Percentiles rank a stretch among this genome's conserved stretches.
Evolutionary conservation across 2,113 vertebrate species (phyloP).

Genomic region (Ascaphus truei): DNA sequence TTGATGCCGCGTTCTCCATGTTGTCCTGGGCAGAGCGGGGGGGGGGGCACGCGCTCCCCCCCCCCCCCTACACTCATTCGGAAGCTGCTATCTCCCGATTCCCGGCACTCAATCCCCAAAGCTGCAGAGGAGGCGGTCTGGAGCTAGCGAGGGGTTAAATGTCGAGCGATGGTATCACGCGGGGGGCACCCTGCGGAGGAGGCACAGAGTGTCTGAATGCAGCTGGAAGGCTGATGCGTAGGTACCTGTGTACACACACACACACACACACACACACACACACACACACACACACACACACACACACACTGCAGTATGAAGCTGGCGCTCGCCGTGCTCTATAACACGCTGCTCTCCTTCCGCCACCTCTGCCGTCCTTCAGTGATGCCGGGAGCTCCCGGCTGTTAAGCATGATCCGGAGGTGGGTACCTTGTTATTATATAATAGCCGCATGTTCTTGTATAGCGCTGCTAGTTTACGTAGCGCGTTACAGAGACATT

Average conservation of each 20-base stretch:
- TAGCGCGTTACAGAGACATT: no score
- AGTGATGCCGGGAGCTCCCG: constrained; percentile 43
- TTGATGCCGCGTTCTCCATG: no score
- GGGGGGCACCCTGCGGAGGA: constrained; percentile 41
- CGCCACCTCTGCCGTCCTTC: constrained; percentile 41
- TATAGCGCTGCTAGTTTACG: no score
- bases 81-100: background rate
- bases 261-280: constrained; percentile 44
- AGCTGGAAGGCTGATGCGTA: constrained; percentile 56
- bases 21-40: no score
- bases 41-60: no score
- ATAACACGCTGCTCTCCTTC: constrained; percentile 47
- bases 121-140: constrained; percentile 26
- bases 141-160: constrained; percentile 23
- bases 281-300: constrained; percentile 50
- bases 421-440: no score
- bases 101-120: background rate
- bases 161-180: constrained; percentile 11
- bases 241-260: constrained; percentile 56
- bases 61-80: background rate
- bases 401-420: no score
- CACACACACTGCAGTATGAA: constrained; percentile 52
- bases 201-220: constrained; percentile 50
- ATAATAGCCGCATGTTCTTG: no score
- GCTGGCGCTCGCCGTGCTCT: constrained; percentile 56